Evolutionary conservation across 2,888 invertebrate genomes (phyloP).

Genomic region (Tetrapedia diversipes): DNA sequence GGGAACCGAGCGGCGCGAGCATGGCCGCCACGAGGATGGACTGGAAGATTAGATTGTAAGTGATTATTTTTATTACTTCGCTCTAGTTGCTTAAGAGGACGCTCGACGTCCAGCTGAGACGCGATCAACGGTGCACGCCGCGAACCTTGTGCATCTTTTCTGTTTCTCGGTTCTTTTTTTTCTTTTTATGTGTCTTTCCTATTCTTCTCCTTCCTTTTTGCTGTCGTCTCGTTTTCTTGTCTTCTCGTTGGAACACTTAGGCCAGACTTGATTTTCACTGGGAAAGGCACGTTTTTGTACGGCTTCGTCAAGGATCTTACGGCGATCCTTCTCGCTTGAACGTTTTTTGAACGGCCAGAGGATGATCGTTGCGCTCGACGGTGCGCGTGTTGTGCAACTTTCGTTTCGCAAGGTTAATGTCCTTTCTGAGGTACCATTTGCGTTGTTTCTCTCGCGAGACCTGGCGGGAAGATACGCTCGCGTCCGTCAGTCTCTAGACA

Average conservation of each 20-base stretch:
- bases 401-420: constrained; percentile 16
- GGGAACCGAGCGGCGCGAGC: constrained; percentile 35
- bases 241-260: too few relatives aligned
- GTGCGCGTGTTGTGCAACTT: constrained; percentile 30
- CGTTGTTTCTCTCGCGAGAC: not conserved
- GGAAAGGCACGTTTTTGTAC: not conserved
- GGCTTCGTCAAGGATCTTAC: not conserved
- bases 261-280: not conserved
- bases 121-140: constrained; percentile 40
- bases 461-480: too few relatives aligned
- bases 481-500: too few relatives aligned
- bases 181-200: too few relatives aligned
- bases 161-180: not conserved
- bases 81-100: constrained; percentile 52
- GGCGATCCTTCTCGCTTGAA: not conserved
- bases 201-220: too few relatives aligned
- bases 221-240: too few relatives aligned
- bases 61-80: constrained; percentile 54
- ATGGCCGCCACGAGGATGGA: constrained; percentile 62
- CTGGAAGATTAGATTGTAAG: constrained; percentile 69
- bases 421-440: not conserved
- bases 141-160: not conserved
- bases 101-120: not conserved
- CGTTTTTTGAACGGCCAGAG: not conserved
- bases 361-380: constrained; percentile 25